phyloP scores from a whole-genome alignment of 1,140 invertebrate genomes.

The Tenebrio molitor region DNA sequence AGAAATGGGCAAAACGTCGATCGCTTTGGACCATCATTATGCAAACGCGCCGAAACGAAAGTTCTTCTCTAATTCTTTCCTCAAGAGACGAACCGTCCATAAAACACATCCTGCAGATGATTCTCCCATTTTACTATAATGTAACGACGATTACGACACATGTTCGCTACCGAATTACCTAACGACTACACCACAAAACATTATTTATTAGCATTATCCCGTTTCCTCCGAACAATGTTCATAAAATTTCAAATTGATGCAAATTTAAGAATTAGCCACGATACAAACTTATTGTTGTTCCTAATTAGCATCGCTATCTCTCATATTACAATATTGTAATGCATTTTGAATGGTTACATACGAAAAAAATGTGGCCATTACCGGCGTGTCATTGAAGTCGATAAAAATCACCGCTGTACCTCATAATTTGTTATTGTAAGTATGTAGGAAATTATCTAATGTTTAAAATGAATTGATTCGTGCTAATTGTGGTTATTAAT shows the following conservation, averaged over 20 bases:
- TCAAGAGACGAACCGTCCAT: not conserved
- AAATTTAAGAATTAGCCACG: slow-evolving; percentile 1
- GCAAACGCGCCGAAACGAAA: not conserved
- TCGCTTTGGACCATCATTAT: no score
- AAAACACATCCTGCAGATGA: not conserved
- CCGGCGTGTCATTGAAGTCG: slow-evolving; percentile 10
- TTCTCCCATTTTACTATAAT: not conserved
- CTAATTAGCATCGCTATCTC: not conserved
- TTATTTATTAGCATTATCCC: no score
- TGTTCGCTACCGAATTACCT: not conserved
- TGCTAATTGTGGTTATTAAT: not conserved
- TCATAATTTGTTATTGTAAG: slow-evolving; percentile 33
- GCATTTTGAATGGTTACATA: not conserved
- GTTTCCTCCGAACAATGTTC: no score
- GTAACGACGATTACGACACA: not conserved
- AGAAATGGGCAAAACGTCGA: no score
- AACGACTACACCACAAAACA: not conserved
- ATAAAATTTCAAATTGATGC: no score
- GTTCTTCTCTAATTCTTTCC: not conserved
- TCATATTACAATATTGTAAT: slow-evolving; percentile 4
- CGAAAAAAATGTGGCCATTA: slow-evolving; percentile 23
- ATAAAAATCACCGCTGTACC: slow-evolving; percentile 9
- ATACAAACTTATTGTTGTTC: slow-evolving; percentile 9
- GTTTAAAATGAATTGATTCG: slow-evolving; percentile 21
- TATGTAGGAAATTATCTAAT: slow-evolving; percentile 25